Evolutionary conservation across 2,113 vertebrate genomes (phyloP).

Genomic region (Noturus placidus): DNA sequence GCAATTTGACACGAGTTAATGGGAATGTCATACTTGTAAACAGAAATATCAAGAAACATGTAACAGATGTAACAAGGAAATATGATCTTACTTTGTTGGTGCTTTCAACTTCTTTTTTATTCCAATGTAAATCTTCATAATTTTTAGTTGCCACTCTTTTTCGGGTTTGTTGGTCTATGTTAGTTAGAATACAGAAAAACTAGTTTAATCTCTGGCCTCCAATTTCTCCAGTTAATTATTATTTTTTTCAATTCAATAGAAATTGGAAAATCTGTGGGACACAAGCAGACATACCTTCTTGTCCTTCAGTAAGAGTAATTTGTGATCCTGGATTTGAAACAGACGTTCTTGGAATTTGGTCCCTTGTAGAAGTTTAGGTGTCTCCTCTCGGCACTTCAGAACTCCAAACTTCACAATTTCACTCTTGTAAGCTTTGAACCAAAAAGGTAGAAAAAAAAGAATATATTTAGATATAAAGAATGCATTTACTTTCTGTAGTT

Average conservation of each 20-base stretch:
- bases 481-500: background rate
- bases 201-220: background rate
- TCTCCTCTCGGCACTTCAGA: conserved; percentile 87
- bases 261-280: background rate
- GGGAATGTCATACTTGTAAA: background rate
- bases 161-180: conserved; percentile 86
- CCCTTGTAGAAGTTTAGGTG: conserved; percentile 84
- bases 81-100: conserved; percentile 79
- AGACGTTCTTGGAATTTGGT: conserved; percentile 92
- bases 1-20: conserved; percentile 42
- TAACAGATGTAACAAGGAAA: background rate
- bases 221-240: background rate
- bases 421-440: conserved; percentile 76
- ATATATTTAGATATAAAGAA: background rate
- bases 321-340: conserved; percentile 84
- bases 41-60: background rate
- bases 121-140: conserved; percentile 92
- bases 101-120: conserved; percentile 91
- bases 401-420: conserved; percentile 87
- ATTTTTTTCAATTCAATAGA: background rate
- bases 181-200: background rate
- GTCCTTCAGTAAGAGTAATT: conserved; percentile 90
- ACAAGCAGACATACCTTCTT: conserved; percentile 79
- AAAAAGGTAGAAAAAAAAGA: conserved; percentile 11
- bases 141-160: conserved; percentile 87